Percentiles rank a stretch among this genome's conserved stretches.
Evolutionary conservation across 2,888 invertebrate species (phyloP).

Genomic region (Ormyrus labotus): DNA sequence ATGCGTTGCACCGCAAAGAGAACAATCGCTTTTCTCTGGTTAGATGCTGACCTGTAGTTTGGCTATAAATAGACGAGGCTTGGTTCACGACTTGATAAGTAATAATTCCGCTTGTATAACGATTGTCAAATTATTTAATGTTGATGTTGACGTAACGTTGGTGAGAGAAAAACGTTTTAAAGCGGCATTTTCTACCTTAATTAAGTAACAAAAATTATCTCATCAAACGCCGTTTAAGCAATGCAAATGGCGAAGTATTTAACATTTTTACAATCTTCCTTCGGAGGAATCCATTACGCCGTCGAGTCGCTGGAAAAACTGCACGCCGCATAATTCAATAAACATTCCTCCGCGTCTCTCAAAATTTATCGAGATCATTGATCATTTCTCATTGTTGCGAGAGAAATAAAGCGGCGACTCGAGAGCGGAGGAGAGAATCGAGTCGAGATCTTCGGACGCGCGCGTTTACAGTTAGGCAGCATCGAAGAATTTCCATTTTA

Average conservation of each 20-base stretch:
- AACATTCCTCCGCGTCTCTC: background rate
- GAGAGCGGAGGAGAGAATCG: background rate
- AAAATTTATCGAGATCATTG: background rate
- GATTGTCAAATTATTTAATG: too few relatives aligned
- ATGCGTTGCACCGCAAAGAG: background rate
- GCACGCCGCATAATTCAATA: constrained; percentile 2
- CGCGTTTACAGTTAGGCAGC: constrained; percentile 20
- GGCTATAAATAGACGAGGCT: too few relatives aligned
- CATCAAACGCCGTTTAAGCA: background rate
- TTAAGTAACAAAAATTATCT: too few relatives aligned
- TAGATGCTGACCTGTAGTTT: too few relatives aligned
- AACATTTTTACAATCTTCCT: background rate
- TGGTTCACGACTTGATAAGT: too few relatives aligned
- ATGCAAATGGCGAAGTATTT: background rate
- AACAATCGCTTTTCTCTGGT: too few relatives aligned
- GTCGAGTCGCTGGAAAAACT: constrained; percentile 3
- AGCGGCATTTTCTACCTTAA: too few relatives aligned
- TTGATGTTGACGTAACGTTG: too few relatives aligned
- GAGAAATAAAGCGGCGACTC: background rate
- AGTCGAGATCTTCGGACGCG: background rate
- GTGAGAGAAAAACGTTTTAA: too few relatives aligned
- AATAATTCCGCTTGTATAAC: too few relatives aligned
- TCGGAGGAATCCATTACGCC: background rate
- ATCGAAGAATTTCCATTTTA: background rate
- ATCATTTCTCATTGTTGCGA: background rate